Conservation (phyloP, 2,113 vertebrate genomes). For the Enhydra lutris region DNA sequence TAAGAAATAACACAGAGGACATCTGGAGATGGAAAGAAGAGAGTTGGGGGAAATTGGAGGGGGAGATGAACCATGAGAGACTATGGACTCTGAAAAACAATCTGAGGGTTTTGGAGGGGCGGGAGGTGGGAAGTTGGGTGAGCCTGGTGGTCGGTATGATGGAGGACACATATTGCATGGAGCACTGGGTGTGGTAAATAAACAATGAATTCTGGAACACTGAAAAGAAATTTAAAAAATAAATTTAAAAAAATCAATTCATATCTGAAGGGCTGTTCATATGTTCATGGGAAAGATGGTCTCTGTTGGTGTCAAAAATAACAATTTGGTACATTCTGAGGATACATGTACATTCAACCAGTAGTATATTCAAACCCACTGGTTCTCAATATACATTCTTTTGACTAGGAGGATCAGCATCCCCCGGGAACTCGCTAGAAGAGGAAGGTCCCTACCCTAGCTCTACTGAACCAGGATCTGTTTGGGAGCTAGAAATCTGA, state of each 20-base stretch:
- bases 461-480: background rate
- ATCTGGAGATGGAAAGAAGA: too few relatives aligned
- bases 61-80: too few relatives aligned
- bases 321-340: background rate
- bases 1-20: too few relatives aligned
- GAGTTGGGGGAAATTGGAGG: too few relatives aligned
- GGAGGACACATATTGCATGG: too few relatives aligned
- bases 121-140: too few relatives aligned
- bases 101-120: too few relatives aligned
- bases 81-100: too few relatives aligned
- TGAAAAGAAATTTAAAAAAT: too few relatives aligned
- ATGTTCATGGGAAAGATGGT: background rate
- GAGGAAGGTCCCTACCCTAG: background rate
- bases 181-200: too few relatives aligned
- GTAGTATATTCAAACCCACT: background rate
- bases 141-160: too few relatives aligned
- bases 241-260: background rate
- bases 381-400: background rate
- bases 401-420: background rate
- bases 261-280: background rate
- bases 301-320: background rate
- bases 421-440: background rate
- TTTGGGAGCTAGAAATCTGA: background rate
- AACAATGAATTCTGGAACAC: too few relatives aligned
- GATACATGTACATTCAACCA: background rate